Conservation (phyloP, 2,888 invertebrate genomes). For the Apantesis nais region DNA sequence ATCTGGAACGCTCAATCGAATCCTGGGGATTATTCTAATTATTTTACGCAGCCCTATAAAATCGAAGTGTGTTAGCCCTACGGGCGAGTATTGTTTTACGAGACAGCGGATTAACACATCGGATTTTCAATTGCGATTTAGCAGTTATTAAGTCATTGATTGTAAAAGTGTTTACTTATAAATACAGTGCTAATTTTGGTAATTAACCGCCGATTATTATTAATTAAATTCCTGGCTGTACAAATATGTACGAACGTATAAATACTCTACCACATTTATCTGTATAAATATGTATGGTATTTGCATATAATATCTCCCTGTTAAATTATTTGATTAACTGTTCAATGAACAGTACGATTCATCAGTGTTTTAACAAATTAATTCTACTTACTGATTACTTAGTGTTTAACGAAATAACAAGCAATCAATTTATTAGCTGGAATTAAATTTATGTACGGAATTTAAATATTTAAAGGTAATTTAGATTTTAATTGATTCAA, state of each 20-base stretch:
- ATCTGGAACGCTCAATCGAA: too few species aligned
- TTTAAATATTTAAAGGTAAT: constrained; percentile 29
- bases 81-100: too few species aligned
- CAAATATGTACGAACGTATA: neutral
- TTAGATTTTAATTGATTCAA: constrained; percentile 33
- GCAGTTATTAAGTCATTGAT: too few species aligned
- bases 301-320: neutral
- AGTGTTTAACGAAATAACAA: constrained; percentile 30
- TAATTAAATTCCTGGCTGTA: too few species aligned
- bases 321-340: neutral
- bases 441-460: constrained; percentile 19
- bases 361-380: constrained; percentile 8
- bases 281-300: neutral
- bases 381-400: constrained; percentile 4
- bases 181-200: too few species aligned
- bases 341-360: constrained; percentile 5
- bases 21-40: too few species aligned
- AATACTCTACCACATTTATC: neutral
- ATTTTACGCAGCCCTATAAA: too few species aligned
- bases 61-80: too few species aligned
- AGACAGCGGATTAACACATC: too few species aligned
- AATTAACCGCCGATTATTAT: too few species aligned
- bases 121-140: too few species aligned
- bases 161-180: too few species aligned
- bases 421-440: constrained; percentile 26